Evolutionary conservation across 2,113 vertebrate genomes (phyloP).

Genomic region (Hippopotamus amphibius): DNA sequence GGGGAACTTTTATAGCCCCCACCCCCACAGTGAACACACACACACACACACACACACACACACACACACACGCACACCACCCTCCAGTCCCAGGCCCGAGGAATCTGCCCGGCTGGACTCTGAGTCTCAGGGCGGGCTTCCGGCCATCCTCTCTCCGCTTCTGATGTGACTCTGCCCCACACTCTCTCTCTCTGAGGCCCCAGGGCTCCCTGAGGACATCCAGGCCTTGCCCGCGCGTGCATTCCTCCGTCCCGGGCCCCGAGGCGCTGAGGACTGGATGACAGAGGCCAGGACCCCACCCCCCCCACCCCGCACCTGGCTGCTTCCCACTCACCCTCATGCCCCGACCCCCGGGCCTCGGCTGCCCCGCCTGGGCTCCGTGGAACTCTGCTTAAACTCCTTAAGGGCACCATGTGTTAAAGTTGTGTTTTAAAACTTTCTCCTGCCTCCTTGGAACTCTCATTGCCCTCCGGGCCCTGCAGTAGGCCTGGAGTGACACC

Average conservation of each 20-base stretch:
- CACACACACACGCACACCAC: neutral
- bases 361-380: neutral
- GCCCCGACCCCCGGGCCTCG: neutral
- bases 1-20: no score
- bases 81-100: neutral
- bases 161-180: neutral
- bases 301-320: neutral
- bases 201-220: neutral
- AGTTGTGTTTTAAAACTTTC: no score
- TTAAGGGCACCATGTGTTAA: neutral
- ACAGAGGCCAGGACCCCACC: neutral
- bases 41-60: neutral
- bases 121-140: neutral
- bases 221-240: neutral
- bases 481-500: fast-evolving
- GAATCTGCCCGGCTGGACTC: neutral
- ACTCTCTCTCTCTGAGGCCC: neutral
- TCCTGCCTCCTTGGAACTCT: no score
- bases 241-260: neutral
- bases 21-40: neutral
- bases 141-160: neutral
- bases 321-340: neutral
- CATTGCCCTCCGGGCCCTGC: no score
- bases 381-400: neutral
- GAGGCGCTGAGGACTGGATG: no score